These are phyloP conservation scores for Bicyclus anynana DNA, from an alignment of 1,140 invertebrate genomes.

Conservation along the genomic window DNA sequence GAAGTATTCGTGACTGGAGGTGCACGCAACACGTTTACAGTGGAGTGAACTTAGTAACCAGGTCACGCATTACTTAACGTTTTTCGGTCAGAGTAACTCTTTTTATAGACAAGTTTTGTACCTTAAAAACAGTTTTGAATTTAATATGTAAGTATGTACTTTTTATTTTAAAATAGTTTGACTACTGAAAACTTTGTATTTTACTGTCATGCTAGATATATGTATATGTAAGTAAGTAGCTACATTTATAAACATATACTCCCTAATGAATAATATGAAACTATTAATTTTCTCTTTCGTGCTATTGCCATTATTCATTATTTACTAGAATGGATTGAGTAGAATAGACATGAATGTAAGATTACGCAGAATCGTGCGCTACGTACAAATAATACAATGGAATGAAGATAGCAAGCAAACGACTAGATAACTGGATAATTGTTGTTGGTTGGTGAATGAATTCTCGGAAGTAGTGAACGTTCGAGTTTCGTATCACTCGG, in stretches of 20 bases:
- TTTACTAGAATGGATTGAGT: constrained; percentile 21
- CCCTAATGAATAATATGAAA: neutral
- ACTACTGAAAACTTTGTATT: no score
- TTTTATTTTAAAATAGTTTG: no score
- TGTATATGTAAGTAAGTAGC: no score
- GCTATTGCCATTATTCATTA: constrained; percentile 17
- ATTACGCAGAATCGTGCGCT: constrained; percentile 38
- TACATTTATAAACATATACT: no score
- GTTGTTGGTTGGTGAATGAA: constrained; percentile 55
- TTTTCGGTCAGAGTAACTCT: constrained; percentile 20
- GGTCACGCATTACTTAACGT: constrained; percentile 32
- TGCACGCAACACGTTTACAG: constrained; percentile 28
- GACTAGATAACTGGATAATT: constrained; percentile 56
- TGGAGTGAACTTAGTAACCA: constrained; percentile 33
- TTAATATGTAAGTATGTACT: no score
- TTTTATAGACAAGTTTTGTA: constrained; percentile 13
- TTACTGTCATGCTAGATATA: no score
- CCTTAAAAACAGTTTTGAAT: no score
- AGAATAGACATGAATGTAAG: constrained; percentile 30
- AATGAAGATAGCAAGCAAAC: constrained; percentile 48
- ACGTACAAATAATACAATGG: constrained; percentile 36
- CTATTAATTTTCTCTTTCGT: constrained; percentile 9
- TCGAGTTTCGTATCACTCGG: constrained; percentile 48
- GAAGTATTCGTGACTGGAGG: constrained; percentile 31
- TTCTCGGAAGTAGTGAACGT: constrained; percentile 62